Evolutionary conservation across 2,888 invertebrate genomes (phyloP).

Genomic region (Netelia virgata): DNA sequence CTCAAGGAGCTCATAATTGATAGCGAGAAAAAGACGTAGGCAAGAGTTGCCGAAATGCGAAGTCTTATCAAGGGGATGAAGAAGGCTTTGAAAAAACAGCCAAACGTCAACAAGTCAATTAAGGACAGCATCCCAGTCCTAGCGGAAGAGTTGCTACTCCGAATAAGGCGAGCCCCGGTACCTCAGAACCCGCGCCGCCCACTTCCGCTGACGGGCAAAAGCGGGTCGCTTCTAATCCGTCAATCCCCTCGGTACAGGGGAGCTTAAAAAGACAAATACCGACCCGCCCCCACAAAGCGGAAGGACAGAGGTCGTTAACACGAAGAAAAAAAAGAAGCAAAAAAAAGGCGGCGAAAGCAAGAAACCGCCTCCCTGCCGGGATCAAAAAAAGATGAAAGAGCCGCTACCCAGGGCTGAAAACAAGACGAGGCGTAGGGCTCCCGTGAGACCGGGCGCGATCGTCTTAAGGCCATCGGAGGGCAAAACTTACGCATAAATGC

Average conservation of each 20-base stretch:
- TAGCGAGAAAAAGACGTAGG: not conserved
- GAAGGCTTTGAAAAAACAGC: not conserved
- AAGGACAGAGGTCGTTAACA: not conserved
- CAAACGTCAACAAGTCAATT: not conserved
- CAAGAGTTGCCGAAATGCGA: not conserved
- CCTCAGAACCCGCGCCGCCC: not conserved
- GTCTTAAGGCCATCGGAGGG: constrained; percentile 17
- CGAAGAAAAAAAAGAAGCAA: not conserved
- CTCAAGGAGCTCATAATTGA: not conserved
- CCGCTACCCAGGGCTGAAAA: not conserved
- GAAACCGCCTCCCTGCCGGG: not conserved
- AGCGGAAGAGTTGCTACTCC: not conserved
- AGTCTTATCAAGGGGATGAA: not conserved
- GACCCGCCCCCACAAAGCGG: not conserved
- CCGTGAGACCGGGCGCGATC: constrained; percentile 10
- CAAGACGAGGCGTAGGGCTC: constrained; percentile 58
- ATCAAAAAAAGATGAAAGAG: not conserved
- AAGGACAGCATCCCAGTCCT: not conserved
- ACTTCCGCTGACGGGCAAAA: not conserved
- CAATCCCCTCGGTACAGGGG: not conserved
- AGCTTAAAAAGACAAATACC: too few relatives aligned
- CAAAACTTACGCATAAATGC: constrained; percentile 33
- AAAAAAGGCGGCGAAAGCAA: not conserved
- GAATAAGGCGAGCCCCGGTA: not conserved
- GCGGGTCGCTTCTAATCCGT: not conserved